These are phyloP conservation scores for Alosa sapidissima DNA, from an alignment of 2,797 vertebrate genomes.

Conservation along the genomic window DNA sequence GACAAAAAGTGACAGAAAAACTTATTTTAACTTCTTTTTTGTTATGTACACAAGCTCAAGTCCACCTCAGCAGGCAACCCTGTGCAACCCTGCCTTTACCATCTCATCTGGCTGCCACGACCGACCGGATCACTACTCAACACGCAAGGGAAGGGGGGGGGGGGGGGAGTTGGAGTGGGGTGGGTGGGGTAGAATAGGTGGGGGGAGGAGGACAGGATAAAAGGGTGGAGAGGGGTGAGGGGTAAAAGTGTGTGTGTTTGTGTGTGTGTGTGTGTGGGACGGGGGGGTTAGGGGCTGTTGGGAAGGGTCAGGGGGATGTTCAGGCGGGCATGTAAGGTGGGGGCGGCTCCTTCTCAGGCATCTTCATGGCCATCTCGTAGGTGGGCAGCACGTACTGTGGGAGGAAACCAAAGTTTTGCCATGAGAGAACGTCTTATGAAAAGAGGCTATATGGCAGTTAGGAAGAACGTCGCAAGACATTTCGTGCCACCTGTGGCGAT, in stretches of 20 bases:
- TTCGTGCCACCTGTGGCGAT: too few species aligned
- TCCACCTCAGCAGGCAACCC: background rate
- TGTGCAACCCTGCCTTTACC: background rate
- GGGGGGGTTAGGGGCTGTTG: background rate
- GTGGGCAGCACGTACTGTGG: constrained; percentile 92
- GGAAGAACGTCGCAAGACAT: too few species aligned
- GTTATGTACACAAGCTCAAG: constrained; percentile 17
- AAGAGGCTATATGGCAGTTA: too few species aligned
- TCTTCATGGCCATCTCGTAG: constrained; percentile 99
- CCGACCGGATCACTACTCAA: background rate
- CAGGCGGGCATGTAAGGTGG: constrained; percentile 94
- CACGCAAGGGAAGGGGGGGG: background rate
- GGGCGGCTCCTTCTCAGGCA: constrained; percentile 95
- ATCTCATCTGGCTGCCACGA: background rate
- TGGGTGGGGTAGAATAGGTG: background rate
- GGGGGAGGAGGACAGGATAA: background rate
- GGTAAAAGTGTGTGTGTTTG: too few species aligned
- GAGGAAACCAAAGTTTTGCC: background rate
- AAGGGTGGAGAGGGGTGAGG: background rate
- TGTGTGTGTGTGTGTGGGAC: constrained; percentile 29
- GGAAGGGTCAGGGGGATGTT: constrained; percentile 55
- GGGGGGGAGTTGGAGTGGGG: constrained; percentile 50
- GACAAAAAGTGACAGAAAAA: background rate
- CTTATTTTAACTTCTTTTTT: background rate
- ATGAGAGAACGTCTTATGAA: background rate